A percentile compares a stretch with the other conserved stretches of the same genome.
Conservation (phyloP, 2,797 vertebrate species). For the Megalops cyprinoides region DNA sequence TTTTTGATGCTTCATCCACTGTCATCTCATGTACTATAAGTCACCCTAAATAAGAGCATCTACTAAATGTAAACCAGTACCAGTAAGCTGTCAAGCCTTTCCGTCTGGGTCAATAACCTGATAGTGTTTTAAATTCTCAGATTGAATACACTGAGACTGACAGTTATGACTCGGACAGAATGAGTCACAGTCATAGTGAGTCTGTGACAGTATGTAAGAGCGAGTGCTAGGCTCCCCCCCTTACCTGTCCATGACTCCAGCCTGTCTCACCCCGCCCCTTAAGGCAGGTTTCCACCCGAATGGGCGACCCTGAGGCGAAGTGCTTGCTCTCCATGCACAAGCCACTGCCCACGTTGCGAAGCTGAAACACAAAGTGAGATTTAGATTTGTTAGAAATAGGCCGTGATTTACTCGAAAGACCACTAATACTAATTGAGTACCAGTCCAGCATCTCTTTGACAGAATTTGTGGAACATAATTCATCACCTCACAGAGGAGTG, state of each 20-base stretch:
- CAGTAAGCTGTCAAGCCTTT: neutral
- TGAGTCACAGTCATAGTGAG: neutral
- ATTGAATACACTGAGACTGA: neutral
- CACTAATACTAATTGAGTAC: no score
- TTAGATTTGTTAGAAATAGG: no score
- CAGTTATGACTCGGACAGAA: neutral
- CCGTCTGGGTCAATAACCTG: neutral
- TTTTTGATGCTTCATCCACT: no score
- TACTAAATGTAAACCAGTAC: no score
- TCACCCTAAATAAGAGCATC: no score
- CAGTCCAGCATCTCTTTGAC: no score
- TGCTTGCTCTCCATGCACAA: constrained; percentile 91
- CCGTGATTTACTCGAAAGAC: no score
- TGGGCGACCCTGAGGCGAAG: constrained; percentile 80
- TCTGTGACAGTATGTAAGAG: no score
- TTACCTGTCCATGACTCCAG: constrained; percentile 92
- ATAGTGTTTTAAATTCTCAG: neutral
- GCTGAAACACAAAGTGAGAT: constrained; percentile 70
- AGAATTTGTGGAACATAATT: no score
- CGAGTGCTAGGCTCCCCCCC: neutral
- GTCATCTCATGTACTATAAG: no score
- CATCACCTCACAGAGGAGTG: no score
- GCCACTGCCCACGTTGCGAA: constrained; percentile 80
- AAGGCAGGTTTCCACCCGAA: constrained; percentile 85
- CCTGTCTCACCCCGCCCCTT: constrained; percentile 82